These are phyloP conservation scores for Periophthalmodon schlosseri DNA, from an alignment of 2,113 vertebrate genomes.

Conservation along the genomic window DNA sequence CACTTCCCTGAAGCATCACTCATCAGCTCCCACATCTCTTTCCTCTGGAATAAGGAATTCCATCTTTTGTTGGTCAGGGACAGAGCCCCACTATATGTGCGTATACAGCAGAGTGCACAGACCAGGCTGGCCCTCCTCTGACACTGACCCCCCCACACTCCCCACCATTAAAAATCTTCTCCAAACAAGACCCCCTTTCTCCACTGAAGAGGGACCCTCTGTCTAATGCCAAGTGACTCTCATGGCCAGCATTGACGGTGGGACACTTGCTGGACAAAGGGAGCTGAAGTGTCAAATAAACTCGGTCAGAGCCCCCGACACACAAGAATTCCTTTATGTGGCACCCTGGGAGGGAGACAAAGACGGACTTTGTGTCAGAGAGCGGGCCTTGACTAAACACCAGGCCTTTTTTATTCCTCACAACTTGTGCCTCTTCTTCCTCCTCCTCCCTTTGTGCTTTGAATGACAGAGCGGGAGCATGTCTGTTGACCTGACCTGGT, in stretches of 20 bases:
- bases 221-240: conserved; percentile 93
- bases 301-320: conserved; percentile 81
- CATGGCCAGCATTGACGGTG: conserved; percentile 90
- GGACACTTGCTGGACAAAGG: conserved; percentile 91
- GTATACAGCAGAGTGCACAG: conserved; percentile 59
- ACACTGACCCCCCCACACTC: conserved; percentile 62
- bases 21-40: conserved; percentile 39
- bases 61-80: conserved; percentile 81
- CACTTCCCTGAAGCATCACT: conserved; percentile 33
- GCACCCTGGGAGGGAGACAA: conserved; percentile 84
- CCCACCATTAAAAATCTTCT: conserved; percentile 85
- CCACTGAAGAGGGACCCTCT: conserved; percentile 95
- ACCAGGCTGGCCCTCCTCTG: conserved; percentile 45
- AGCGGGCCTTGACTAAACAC: conserved; percentile 81
- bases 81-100: conserved; percentile 89
- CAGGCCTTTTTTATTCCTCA: conserved; percentile 57
- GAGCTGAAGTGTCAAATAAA: conserved; percentile 92
- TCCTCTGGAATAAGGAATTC: conserved; percentile 81
- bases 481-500: conserved; percentile 54
- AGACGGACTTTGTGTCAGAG: conserved; percentile 86
- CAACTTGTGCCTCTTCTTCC: conserved; percentile 63
- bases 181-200: conserved; percentile 94
- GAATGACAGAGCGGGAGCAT: conserved; percentile 54
- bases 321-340: conserved; percentile 93
- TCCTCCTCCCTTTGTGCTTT: conserved; percentile 63